Percentiles rank a stretch among this genome's conserved stretches.
These are phyloP conservation scores for Biston betularia DNA, from an alignment of 2,888 invertebrate species.

Conservation along the genomic window DNA sequence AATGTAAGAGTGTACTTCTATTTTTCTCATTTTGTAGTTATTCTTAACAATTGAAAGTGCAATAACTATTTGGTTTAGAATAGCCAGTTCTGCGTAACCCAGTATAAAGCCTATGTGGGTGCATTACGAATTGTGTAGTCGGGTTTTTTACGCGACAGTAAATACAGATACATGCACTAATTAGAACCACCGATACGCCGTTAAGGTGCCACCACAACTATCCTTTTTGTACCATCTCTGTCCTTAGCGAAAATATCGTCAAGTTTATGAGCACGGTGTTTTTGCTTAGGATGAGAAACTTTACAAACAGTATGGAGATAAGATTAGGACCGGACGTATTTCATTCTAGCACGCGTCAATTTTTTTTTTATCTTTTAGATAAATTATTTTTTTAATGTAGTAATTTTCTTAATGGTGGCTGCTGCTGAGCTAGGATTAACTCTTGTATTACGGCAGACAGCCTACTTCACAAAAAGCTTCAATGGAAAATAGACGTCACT, in stretches of 20 bases:
- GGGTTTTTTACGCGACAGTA: constrained; percentile 29
- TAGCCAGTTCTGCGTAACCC: background rate
- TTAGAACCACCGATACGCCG: constrained; percentile 36
- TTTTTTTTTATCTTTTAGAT: background rate
- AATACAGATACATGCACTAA: constrained; percentile 40
- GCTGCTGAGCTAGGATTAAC: too few relatives aligned
- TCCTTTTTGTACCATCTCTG: constrained; percentile 24
- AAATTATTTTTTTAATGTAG: too few relatives aligned
- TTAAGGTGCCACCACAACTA: constrained; percentile 59
- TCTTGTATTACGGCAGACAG: too few relatives aligned
- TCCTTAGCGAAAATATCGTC: constrained; percentile 7
- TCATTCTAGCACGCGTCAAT: background rate
- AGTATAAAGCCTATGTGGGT: constrained; percentile 14
- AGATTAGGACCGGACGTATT: background rate
- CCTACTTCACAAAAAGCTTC: too few relatives aligned
- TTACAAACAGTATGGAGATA: constrained; percentile 20
- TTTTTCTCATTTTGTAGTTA: too few relatives aligned
- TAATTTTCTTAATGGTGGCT: too few relatives aligned
- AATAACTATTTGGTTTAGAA: too few relatives aligned
- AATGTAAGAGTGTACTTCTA: too few relatives aligned
- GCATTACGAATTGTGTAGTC: constrained; percentile 30
- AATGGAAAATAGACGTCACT: too few relatives aligned
- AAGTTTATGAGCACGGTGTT: constrained; percentile 4
- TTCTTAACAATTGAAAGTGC: too few relatives aligned
- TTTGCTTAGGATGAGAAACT: constrained; percentile 12